A percentile compares a stretch with the other conserved stretches of the same genome.
Conservation (phyloP, 2,888 invertebrate genomes). For the Odontomyia ornata region DNA sequence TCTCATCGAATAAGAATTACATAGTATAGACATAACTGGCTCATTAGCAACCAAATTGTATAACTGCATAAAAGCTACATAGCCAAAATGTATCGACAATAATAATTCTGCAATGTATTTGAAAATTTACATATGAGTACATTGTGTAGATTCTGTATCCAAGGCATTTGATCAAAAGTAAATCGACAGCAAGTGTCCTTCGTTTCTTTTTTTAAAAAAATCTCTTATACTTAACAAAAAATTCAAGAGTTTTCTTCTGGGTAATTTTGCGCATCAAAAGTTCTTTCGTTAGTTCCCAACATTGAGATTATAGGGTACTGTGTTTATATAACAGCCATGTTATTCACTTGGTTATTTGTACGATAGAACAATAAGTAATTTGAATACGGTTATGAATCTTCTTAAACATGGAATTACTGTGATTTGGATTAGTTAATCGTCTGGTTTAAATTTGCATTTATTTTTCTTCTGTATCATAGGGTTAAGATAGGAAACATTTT, state of each 20-base stretch:
- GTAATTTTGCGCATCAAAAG: constrained; percentile 19
- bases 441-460: neutral
- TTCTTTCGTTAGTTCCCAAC: constrained; percentile 1
- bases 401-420: neutral
- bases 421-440: neutral
- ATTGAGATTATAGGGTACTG: neutral
- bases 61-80: neutral
- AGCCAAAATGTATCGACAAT: constrained; percentile 3
- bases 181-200: neutral
- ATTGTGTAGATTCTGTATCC: neutral
- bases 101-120: constrained; percentile 8
- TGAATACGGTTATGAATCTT: neutral
- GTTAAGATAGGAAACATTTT: constrained; percentile 15
- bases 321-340: neutral
- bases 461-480: neutral
- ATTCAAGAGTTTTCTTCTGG: constrained; percentile 10
- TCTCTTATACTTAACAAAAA: neutral
- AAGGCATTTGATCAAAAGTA: constrained; percentile 2
- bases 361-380: constrained; percentile 38
- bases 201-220: constrained; percentile 5
- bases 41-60: constrained; percentile 17
- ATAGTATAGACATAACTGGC: constrained; percentile 12
- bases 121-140: neutral
- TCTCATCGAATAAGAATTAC: neutral
- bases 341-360: constrained; percentile 31